These are phyloP conservation scores for Etheostoma spectabile DNA, from an alignment of 2,113 vertebrate species.

Conservation along the genomic window DNA sequence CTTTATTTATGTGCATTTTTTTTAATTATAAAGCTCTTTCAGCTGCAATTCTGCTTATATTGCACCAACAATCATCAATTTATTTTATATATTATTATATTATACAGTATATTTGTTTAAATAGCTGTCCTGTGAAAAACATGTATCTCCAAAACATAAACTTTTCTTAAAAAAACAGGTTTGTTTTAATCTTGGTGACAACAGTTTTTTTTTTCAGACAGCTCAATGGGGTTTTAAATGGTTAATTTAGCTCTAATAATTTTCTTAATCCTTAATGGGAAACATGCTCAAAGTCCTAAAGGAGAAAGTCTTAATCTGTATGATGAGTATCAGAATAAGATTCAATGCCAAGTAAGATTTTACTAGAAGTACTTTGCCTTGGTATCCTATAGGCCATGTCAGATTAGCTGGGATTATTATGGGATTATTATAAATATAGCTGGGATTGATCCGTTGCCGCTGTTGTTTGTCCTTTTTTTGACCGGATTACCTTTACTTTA, in stretches of 20 bases:
- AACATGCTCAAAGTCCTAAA: not conserved
- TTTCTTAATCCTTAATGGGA: not conserved
- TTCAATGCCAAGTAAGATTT: too few species aligned
- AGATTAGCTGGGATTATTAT: too few species aligned
- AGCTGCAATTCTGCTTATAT: not conserved
- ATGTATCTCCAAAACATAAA: not conserved
- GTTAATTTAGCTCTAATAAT: not conserved
- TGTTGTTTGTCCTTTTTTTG: too few species aligned
- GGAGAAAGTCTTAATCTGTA: too few species aligned
- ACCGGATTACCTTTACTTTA: too few species aligned
- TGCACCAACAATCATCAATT: not conserved
- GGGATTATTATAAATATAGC: too few species aligned
- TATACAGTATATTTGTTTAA: too few species aligned
- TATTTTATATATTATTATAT: not conserved
- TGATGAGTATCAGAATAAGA: not conserved
- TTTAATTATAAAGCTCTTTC: not conserved
- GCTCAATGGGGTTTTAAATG: not conserved
- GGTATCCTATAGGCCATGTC: too few species aligned
- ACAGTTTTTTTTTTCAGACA: not conserved
- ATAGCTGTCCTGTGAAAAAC: not conserved
- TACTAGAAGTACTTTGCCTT: too few species aligned
- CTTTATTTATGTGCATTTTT: not conserved
- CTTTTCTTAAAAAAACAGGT: not conserved
- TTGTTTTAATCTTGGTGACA: not conserved
- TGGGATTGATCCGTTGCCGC: too few species aligned